Evolutionary conservation across 2,797 vertebrate species (phyloP), one percentile per base, ranked within the genome.

Genomic region (Rhincodon typus): DNA sequence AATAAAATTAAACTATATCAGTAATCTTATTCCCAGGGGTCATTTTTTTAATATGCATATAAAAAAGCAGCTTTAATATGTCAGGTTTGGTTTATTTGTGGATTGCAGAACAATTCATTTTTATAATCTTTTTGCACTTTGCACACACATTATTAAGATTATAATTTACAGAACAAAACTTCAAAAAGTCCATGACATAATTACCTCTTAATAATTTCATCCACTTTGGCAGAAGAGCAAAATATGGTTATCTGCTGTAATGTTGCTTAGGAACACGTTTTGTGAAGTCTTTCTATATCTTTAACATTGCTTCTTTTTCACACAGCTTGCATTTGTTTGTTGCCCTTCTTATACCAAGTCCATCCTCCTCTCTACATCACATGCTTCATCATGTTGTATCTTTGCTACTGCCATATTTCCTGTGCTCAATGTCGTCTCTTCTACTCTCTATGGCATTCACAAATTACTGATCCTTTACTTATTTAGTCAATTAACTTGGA

Each of bases 1-100:
- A 95, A 95, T 95, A 95, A 95, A 95, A 95, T 95, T 95, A 95
- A 95, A 77, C 94, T 95, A 74, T 95, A 95, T 95, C 94, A 46
- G 46, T 74, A 46, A 95, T 95, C 94, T 95, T 95, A 95, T 95
- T 95, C 94, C 94, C 94, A 95, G 94, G 77, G 94, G 94, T 77
- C 67, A n/a, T 95, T 95, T 95, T 93, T 95, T 95, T 95, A 50
- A 95, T 77, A 53, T 95, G 94, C 94, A 77, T 95, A 95, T 95
- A 95, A 95, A 95, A 93, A 95, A 95, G 94, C 94, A 95, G 94
- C 94, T 95, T 95, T 77, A 95, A 95, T 46, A 95, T 13, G 70
- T 53, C 94, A 72, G 72, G 70, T 95, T 95, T 95, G 94, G 70
- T 95, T 95, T 95, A 95, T 70, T 74, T 95, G 69, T 95, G 94